phyloP scores from a whole-genome alignment of 53 echinoderm and acorn worm genomes.

The Echinometra lucunter region DNA sequence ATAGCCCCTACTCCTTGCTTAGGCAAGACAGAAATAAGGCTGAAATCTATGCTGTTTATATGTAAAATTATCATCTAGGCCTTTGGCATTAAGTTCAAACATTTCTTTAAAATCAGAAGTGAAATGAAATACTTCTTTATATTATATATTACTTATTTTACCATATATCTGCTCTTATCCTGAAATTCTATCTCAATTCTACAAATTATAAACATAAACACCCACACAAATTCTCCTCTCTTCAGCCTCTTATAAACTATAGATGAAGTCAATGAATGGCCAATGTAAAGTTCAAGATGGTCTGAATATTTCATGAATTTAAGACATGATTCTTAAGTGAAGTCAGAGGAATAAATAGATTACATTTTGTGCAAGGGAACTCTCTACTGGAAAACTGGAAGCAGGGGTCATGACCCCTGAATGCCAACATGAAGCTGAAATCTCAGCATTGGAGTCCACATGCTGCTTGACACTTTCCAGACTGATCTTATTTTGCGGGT shows the following conservation, averaged over 20 bases:
- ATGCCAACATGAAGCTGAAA: slow-evolving; percentile 60
- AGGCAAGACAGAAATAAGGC: background rate
- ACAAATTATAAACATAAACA: slow-evolving; percentile 22
- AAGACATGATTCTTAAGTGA: background rate
- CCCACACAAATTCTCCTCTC: background rate
- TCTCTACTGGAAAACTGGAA: slow-evolving; percentile 51
- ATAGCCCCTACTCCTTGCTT: background rate
- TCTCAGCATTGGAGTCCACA: slow-evolving; percentile 43
- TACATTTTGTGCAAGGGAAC: background rate
- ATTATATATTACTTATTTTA: background rate
- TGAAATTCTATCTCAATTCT: background rate
- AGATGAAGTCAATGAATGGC: background rate
- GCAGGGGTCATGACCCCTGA: slow-evolving; percentile 63
- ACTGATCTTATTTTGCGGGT: background rate
- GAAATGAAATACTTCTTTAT: background rate
- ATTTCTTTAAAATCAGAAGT: background rate
- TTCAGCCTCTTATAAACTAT: background rate
- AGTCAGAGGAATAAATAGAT: slow-evolving; percentile 1
- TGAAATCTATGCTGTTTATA: too few species aligned
- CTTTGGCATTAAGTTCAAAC: too few species aligned
- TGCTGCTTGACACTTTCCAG: slow-evolving; percentile 65
- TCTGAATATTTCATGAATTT: slow-evolving; percentile 31
- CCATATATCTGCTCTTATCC: background rate
- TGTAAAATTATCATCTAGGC: too few species aligned
- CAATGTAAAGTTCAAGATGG: background rate